Percentiles rank a stretch among this genome's conserved stretches.
Conservation (phyloP, 1,140 invertebrate genomes). For the Cydia strobilella region DNA sequence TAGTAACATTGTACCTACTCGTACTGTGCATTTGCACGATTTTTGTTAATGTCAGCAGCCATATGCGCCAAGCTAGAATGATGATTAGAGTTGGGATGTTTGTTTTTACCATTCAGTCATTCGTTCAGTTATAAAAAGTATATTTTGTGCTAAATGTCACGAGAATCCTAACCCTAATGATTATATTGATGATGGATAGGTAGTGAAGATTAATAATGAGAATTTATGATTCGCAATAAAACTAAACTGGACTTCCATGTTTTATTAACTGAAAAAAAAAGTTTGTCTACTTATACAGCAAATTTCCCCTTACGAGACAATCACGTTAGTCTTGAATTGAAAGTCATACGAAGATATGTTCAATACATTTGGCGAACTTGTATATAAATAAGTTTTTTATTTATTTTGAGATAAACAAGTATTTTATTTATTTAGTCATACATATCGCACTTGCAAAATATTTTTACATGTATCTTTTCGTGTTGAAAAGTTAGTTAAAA, state of each 20-base stretch:
- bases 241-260: conserved; percentile 5
- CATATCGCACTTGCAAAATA: background rate
- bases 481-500: background rate
- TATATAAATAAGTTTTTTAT: background rate
- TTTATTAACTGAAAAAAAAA: conserved; percentile 29
- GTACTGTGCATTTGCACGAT: too few relatives aligned
- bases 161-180: too few relatives aligned
- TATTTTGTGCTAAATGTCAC: too few relatives aligned
- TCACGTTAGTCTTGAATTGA: background rate
- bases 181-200: too few relatives aligned
- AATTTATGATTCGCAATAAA: background rate
- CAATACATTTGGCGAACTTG: background rate
- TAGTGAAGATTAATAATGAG: too few relatives aligned
- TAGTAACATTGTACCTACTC: too few relatives aligned
- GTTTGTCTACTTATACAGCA: background rate
- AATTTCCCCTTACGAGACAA: conserved; percentile 7
- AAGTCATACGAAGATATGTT: background rate
- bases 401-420: background rate
- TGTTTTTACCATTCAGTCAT: too few relatives aligned
- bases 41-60: too few relatives aligned
- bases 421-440: background rate
- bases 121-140: too few relatives aligned
- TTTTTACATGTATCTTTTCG: background rate
- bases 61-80: too few relatives aligned
- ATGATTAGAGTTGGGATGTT: too few relatives aligned